Percentiles rank a stretch among this genome's conserved stretches.
Conservation (phyloP, 2,113 vertebrate species). For the Syngnathoides biaculeatus region DNA sequence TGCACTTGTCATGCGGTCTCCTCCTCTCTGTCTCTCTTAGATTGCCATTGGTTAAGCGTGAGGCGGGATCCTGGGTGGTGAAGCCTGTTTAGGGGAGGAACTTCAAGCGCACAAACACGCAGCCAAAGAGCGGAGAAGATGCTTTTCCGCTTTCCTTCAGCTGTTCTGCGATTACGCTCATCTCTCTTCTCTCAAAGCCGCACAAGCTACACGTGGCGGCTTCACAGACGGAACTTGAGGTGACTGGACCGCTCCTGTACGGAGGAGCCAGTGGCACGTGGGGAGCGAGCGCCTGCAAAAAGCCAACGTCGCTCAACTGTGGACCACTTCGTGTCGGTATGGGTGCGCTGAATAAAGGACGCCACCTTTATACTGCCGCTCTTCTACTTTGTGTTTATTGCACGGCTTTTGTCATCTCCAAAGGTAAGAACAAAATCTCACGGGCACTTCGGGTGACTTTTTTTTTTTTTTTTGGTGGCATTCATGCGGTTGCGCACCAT, state of each 20-base stretch:
- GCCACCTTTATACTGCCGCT: conserved; percentile 44
- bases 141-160: conserved; percentile 31
- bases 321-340: conserved; percentile 49
- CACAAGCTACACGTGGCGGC: conserved; percentile 15
- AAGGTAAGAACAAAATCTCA: conserved; percentile 64
- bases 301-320: conserved; percentile 11
- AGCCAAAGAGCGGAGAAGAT: conserved; percentile 57
- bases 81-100: conserved; percentile 32
- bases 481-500: conserved; percentile 33
- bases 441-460: not conserved
- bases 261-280: conserved; percentile 25
- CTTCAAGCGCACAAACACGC: conserved; percentile 44
- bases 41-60: conserved; percentile 44
- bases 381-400: conserved; percentile 58
- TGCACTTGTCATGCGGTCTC: conserved; percentile 5
- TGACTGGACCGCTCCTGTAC: conserved; percentile 17
- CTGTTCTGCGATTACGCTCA: conserved; percentile 21
- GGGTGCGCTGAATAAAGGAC: conserved; percentile 57
- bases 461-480: conserved; percentile 4
- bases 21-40: conserved; percentile 18
- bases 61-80: conserved; percentile 36
- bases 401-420: conserved; percentile 43
- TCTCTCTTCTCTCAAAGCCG: conserved; percentile 1
- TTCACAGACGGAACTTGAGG: conserved; percentile 26
- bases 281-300: conserved; percentile 25